phyloP scores from a whole-genome alignment of 1,140 invertebrate genomes.

The Nixonia krombeini region DNA sequence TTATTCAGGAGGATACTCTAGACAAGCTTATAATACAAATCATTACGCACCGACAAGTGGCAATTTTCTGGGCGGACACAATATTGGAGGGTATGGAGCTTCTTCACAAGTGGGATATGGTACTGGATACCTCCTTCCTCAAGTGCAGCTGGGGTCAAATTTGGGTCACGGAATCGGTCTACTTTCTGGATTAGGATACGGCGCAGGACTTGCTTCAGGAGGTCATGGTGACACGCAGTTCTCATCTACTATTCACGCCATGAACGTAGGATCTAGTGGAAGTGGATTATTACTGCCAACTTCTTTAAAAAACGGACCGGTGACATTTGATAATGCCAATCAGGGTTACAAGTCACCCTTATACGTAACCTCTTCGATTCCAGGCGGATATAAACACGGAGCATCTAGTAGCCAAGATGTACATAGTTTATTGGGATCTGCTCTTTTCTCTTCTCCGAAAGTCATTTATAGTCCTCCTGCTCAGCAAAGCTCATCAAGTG shows the following conservation, averaged over 20 bases:
- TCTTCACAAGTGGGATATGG: slow-evolving; percentile 12
- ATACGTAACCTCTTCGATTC: slow-evolving; percentile 31
- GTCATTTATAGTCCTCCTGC: slow-evolving; percentile 18
- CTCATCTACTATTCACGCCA: slow-evolving; percentile 9
- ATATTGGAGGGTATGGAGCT: slow-evolving; percentile 43
- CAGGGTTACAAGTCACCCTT: slow-evolving; percentile 14
- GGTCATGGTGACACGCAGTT: slow-evolving; percentile 40
- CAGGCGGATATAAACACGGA: slow-evolving; percentile 25
- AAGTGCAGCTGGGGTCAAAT: slow-evolving; percentile 13
- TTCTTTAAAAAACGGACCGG: slow-evolving; percentile 61
- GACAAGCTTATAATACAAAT: slow-evolving; percentile 31
- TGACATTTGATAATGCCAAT: slow-evolving; percentile 54
- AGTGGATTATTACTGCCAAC: slow-evolving; percentile 33
- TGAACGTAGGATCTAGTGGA: slow-evolving; percentile 5
- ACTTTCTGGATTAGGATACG: slow-evolving; percentile 35
- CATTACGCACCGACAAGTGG: slow-evolving; percentile 26
- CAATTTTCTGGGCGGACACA: slow-evolving; percentile 37
- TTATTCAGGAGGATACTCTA: slow-evolving; percentile 42
- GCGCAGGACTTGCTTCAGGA: slow-evolving; percentile 24
- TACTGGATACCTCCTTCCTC: slow-evolving; percentile 21
- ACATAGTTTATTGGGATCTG: slow-evolving; percentile 23
- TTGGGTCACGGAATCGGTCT: slow-evolving; percentile 47
- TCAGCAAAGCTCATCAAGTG: slow-evolving; percentile 9
- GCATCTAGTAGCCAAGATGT: slow-evolving; percentile 17
- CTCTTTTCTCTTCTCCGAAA: slow-evolving; percentile 8